Conservation (phyloP, 2,113 vertebrate species). For the Malurus alboscapulatus region DNA sequence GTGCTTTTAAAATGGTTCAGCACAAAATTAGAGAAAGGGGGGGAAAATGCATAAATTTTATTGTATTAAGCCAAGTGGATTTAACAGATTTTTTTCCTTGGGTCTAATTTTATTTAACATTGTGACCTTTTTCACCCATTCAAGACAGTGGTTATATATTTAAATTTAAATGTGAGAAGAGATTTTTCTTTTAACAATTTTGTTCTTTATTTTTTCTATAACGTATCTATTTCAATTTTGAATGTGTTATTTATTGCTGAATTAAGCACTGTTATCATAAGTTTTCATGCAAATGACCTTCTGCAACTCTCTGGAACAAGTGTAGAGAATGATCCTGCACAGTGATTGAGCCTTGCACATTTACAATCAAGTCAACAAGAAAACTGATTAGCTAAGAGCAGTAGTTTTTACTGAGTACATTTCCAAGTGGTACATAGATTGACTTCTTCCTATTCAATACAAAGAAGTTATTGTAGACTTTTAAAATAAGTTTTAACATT, state of each 20-base stretch:
- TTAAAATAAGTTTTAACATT: not conserved
- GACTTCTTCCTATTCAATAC: not conserved
- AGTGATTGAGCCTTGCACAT: not conserved
- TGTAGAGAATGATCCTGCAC: not conserved
- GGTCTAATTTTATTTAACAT: not conserved
- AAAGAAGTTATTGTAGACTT: not conserved
- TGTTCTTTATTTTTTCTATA: not conserved
- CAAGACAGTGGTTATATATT: not conserved
- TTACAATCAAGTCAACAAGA: slow-evolving; percentile 21
- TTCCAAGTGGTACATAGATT: not conserved
- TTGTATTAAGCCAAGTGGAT: not conserved
- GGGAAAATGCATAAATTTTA: not conserved
- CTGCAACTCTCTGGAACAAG: not conserved
- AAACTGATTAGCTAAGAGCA: not conserved
- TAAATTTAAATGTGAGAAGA: not conserved
- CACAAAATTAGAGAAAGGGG: not conserved
- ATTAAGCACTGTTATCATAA: not conserved
- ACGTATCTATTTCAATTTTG: not conserved
- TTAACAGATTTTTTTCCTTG: not conserved
- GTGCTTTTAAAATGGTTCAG: not conserved
- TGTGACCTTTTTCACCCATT: not conserved
- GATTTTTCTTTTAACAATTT: not conserved
- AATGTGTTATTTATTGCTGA: not conserved
- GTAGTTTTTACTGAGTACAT: not conserved
- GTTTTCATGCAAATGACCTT: not conserved